Base-by-base conservation (phyloP, 2,113 vertebrate genomes). In the Chlorodrepanis virens region DNA sequence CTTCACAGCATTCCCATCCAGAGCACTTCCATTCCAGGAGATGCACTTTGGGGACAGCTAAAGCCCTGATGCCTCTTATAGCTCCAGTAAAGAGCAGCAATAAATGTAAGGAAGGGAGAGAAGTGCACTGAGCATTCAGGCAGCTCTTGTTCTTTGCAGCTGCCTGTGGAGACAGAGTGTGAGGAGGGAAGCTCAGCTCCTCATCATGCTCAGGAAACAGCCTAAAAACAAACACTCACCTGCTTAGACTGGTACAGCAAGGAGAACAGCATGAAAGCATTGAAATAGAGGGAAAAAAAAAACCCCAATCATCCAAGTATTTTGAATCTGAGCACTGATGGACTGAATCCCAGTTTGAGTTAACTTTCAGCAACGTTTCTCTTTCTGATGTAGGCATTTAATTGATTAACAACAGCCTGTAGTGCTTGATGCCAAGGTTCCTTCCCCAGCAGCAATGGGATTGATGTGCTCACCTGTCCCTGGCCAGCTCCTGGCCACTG, bases 71-170 rank as follows among this genome's bases (percentile, higher is more conserved):
- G 77, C 42, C 47, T 81, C 72, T 87, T 81, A 86, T 6, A 87
- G 81, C 54, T 90, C 53, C 54, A 74, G 25, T 63, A 72, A 91
- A 86, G 60, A 74, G n/a, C 44, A 86, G 49, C 93, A 77, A 76
- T 79, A 89, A 88, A 70, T 60, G 56, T 28, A 79, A 82, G 18
- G 31, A 70, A 50, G 24, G 24, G 23, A 80, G 23, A 65, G 45
- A 61, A 50, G 45, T 29, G 13, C 63, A 42, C 17, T 27, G 33
- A 49, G 27, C 47, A 17, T 37, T 61, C 37, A 53, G 65, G 52
- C 77, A 85, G 39, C 39, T 54, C 33, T 39, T 29, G 49, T 11
- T 57, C 63, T 81, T 63, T 7, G 24, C n/a, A 70, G 69, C 25
- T 75, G 45, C 42, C 47, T 19, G 17, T 5, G 3, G 9, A 53